phyloP scores from a whole-genome alignment of 37 sponge, comb jelly and placozoan species.

The Diacarnus erythraeanus region DNA sequence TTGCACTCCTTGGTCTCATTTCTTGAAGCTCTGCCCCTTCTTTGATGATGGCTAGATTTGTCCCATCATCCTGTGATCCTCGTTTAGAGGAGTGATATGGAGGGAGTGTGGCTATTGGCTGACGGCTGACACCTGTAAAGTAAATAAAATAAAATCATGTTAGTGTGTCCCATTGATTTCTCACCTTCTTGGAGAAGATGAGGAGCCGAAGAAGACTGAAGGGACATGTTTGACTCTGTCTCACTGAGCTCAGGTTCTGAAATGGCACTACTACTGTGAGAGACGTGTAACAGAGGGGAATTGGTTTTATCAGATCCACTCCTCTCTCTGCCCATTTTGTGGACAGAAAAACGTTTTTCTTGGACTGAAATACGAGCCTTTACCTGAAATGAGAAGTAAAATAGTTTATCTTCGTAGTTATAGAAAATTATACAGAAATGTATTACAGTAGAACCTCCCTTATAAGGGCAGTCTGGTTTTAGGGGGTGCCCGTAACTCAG shows the following conservation, averaged over 20 bases:
- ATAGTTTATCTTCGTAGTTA: no score
- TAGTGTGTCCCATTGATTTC: not conserved
- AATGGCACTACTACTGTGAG: not conserved
- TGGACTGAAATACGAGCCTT: slow-evolving; percentile 38
- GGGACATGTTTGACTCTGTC: not conserved
- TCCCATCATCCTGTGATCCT: not conserved
- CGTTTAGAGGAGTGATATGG: not conserved
- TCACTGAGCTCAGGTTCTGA: not conserved
- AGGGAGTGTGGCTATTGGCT: slow-evolving; percentile 8
- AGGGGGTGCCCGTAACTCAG: no score
- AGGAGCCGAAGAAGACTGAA: no score
- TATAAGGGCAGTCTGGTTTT: no score
- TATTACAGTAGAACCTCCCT: no score
- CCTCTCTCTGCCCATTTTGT: slow-evolving; percentile 24
- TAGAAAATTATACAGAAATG: no score
- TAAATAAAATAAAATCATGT: not conserved
- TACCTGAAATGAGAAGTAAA: no score
- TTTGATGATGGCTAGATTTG: not conserved
- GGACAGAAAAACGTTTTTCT: slow-evolving; percentile 24
- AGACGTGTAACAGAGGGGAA: not conserved
- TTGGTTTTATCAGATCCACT: not conserved
- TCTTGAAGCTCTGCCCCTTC: slow-evolving; percentile 4
- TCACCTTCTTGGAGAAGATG: no score
- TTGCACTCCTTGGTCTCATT: slow-evolving; percentile 6
- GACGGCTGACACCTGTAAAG: not conserved